Percentiles rank a stretch among this genome's conserved stretches.
phyloP scores from a whole-genome alignment of 1,140 invertebrate genomes.

The Tetragonula clypearis region DNA sequence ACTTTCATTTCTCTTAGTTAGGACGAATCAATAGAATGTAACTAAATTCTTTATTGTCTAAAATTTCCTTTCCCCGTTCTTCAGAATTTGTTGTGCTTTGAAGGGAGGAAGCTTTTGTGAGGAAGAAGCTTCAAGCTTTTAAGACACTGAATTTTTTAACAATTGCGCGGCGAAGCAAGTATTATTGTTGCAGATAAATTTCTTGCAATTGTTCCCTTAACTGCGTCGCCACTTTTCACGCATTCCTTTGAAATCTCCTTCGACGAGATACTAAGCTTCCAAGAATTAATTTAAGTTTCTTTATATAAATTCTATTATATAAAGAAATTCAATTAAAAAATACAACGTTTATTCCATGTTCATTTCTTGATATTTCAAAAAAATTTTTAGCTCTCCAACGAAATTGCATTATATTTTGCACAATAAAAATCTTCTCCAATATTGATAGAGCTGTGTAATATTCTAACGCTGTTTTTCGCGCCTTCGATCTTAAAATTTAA shows the following conservation, averaged over 20 bases:
- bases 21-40: neutral
- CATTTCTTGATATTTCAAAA: neutral
- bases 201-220: constrained; percentile 9
- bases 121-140: neutral
- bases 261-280: neutral
- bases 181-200: neutral
- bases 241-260: neutral
- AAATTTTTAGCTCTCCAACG: neutral
- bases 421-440: neutral
- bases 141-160: neutral
- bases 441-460: neutral
- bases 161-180: neutral
- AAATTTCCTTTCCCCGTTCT: neutral
- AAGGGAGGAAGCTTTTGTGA: neutral
- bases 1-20: no score
- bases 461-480: neutral
- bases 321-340: neutral
- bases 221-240: neutral
- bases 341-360: neutral
- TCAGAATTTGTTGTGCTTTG: neutral
- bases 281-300: constrained; percentile 1
- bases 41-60: neutral
- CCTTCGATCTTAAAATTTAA: neutral
- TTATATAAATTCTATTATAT: neutral
- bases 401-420: neutral